Base-by-base conservation (phyloP, 1,140 invertebrate species). In the Trachymyrmex cornetzi region DNA sequence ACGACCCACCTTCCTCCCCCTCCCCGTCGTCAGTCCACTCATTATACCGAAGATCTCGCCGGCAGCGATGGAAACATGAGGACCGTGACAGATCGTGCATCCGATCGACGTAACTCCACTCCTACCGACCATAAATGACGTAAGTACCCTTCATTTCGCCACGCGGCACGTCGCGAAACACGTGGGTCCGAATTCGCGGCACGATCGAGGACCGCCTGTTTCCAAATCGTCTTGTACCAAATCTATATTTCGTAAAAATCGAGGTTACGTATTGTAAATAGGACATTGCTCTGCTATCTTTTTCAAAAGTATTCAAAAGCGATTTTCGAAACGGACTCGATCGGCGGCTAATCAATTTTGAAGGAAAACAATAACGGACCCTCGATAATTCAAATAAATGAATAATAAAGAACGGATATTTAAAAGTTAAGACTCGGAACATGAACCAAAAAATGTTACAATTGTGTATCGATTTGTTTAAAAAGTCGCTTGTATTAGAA, bases 101-200 rank as follows among this genome's bases (percentile, higher is more conserved):
- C 89, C 87, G 89, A 93, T 91, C 92, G 88, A 94, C 80, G 92
- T 92, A 93, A 87, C 88, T 93, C 90, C 89, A 91, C 90, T 92
- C 91, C 88, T 87, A 86, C 91, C 92, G 92, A 93, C 92, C 91
- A 95, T 95, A 95, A 94, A 95, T 95, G 94, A 95, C 94, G 95
- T 95, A 90, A 95, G 95, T 94, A 2, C n/a, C 30, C 14, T 14
- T 48, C 53, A 7, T 74, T 74, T 61, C 55, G 24, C 19, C 55
- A 55, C 48, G 22, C 53, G 63, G 19, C 30, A 38, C 61, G 63
- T 38, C 61, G 61, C 27, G 5, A 44, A 44, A 44, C 53, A 55
- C 19, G 57, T 12, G 30, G n/a, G 6, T 44, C 22, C 22, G 57
- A 44, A 63, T 24, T 77, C 16, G 44, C 22, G 22, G 53, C 59